These are phyloP conservation scores for Auanema freiburgensis DNA, from an alignment of 2,888 invertebrate genomes.

Conservation along the genomic window DNA sequence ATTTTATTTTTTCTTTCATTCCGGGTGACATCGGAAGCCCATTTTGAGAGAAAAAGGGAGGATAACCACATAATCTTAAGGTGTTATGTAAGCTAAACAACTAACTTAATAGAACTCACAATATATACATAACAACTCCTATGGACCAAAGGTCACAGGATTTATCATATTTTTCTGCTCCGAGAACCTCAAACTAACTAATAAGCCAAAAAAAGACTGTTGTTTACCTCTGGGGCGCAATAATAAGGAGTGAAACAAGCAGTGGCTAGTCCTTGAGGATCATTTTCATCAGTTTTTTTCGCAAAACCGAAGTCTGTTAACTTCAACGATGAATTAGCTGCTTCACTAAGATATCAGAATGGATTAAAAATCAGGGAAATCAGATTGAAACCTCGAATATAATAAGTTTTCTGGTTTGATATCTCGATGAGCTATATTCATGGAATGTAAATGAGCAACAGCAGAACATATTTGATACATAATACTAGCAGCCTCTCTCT, in stretches of 20 bases:
- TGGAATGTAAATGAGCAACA: slow-evolving; percentile 87
- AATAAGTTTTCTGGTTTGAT: slow-evolving; percentile 91
- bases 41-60: slow-evolving; percentile 97
- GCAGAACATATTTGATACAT: slow-evolving; percentile 95
- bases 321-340: slow-evolving; percentile 81
- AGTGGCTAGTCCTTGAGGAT: slow-evolving; percentile 87
- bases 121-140: slow-evolving; percentile 97
- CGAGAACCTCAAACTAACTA: slow-evolving; percentile 76
- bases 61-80: slow-evolving; percentile 85
- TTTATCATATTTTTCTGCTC: slow-evolving; percentile 95
- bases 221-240: slow-evolving; percentile 72
- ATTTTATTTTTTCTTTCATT: slow-evolving; percentile 88
- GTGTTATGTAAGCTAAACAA: not conserved
- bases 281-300: slow-evolving; percentile 77
- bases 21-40: slow-evolving; percentile 97
- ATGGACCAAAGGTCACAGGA: slow-evolving; percentile 99
- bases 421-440: slow-evolving; percentile 94
- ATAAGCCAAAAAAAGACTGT: not conserved
- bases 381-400: slow-evolving; percentile 71
- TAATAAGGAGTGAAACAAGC: slow-evolving; percentile 99
- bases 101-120: slow-evolving; percentile 71
- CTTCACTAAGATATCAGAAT: slow-evolving; percentile 4
- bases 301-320: slow-evolving; percentile 99
- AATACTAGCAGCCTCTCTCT: slow-evolving; percentile 86
- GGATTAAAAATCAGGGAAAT: not conserved